Evolutionary conservation across 2,888 invertebrate genomes (phyloP), one percentile per base, ranked within the genome.

Genomic region (Sthenelais limicola): DNA sequence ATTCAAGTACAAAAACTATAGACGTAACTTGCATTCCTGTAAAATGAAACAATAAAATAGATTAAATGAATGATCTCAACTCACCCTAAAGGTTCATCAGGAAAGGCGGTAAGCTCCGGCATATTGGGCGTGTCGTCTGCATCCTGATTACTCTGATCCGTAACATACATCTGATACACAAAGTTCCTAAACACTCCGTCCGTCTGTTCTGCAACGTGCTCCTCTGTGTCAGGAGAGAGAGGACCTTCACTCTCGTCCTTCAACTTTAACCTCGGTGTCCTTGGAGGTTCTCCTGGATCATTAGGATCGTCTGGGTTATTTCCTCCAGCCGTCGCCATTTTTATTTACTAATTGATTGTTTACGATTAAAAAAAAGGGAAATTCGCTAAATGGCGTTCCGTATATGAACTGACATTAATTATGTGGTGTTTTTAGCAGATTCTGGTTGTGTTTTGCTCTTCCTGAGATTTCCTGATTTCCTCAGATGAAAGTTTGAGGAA

Each of bases 131-230:
- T 81, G 26, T 76, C 76, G 33, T 80, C 79, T 21, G 78, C 78
- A 21, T 84, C 84, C 52, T 81, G 79, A n/a, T 79, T 74, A 72
- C 82, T 83, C 56, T 70, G 52, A 1, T 51, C 70, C 1, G 38
- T 21, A 5, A 38, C 80, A 74, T 62, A 48, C 77, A 79, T 77
- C 30, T 85, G 81, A 62, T 80, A 82, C 58, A 86, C 79, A 74
- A 85, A 87, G 75, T 84, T 86, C 56, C 79, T 75, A 66, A 86
- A 84, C 0, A 87, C 81, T 70, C 81, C 83, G 52, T 85, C 86
- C 28, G 86, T 82, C 74, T 86, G 81, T 26, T 80, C 80, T 21
- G 77, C 76, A n/a, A 86, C 86, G 79, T 85, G 80, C 54, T 84
- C 82, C 69, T 84, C 85, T 4, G 83, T 80, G 73, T 86, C 86